Evolutionary conservation across 2,797 vertebrate genomes (phyloP).

Genomic region (Cygnus olor): DNA sequence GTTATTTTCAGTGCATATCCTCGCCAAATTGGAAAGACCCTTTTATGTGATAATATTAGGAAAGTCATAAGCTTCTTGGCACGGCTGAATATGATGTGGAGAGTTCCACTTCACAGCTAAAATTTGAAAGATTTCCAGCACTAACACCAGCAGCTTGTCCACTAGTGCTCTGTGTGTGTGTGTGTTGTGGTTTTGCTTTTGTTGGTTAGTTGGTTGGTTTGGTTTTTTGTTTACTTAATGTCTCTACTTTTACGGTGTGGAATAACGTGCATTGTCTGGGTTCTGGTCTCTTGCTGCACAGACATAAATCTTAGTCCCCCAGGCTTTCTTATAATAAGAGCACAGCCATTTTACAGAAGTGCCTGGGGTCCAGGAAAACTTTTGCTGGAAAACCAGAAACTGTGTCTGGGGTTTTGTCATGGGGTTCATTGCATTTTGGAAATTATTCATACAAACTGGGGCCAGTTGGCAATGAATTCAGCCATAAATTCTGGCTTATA

Average conservation of each 20-base stretch:
- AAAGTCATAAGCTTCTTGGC: constrained; percentile 43
- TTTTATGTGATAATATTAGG: constrained; percentile 16
- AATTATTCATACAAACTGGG: background rate
- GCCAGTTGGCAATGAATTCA: constrained; percentile 5
- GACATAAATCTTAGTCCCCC: background rate
- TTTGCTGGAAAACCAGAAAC: constrained; percentile 44
- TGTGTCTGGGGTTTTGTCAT: background rate
- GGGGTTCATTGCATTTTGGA: constrained; percentile 23
- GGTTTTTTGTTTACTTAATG: background rate
- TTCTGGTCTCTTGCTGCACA: background rate
- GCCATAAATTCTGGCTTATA: background rate
- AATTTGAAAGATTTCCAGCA: constrained; percentile 25
- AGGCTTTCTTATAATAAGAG: background rate
- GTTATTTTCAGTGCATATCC: background rate
- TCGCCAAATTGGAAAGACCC: constrained; percentile 55
- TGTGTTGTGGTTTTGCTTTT: background rate
- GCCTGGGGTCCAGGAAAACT: constrained; percentile 27
- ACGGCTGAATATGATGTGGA: background rate
- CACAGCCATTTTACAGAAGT: background rate
- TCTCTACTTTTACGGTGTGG: background rate
- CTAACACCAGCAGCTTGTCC: background rate
- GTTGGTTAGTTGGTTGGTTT: no score
- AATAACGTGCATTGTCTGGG: background rate
- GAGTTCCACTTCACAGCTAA: constrained; percentile 1
- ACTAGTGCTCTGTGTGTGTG: background rate